phyloP scores from a whole-genome alignment of 2,797 vertebrate genomes.

The Fundulus diaphanus region DNA sequence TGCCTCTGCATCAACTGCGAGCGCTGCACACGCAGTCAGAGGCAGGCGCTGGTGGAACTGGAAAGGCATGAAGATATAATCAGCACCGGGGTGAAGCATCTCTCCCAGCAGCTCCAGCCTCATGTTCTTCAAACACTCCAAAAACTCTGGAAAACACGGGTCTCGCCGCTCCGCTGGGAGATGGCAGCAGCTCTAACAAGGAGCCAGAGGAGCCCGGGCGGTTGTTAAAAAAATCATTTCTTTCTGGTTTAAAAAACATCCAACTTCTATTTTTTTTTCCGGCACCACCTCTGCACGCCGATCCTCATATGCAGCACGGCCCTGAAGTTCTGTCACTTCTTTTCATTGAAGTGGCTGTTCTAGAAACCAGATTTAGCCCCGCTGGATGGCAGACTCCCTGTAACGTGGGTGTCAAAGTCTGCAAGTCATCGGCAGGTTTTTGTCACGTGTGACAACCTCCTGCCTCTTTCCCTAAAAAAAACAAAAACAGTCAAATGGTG shows the following conservation, averaged over 20 bases:
- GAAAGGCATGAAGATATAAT: conserved; percentile 50
- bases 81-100: conserved; percentile 33
- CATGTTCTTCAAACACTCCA: conserved; percentile 69
- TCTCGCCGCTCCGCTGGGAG: conserved; percentile 26
- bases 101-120: conserved; percentile 53
- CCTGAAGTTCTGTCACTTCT: neutral
- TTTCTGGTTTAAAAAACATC: conserved; percentile 9
- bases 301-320: neutral
- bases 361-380: neutral
- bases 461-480: conserved; percentile 26
- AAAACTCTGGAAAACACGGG: conserved; percentile 58
- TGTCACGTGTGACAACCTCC: conserved; percentile 25
- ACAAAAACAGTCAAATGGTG: conserved; percentile 18
- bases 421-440: conserved; percentile 20
- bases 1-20: conserved; percentile 11
- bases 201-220: conserved; percentile 35
- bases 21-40: conserved; percentile 18
- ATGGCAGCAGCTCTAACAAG: conserved; percentile 53
- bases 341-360: neutral
- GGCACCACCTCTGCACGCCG: neutral
- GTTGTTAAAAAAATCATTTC: conserved; percentile 21
- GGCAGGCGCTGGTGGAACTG: conserved; percentile 40
- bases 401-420: conserved; percentile 30
- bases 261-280: conserved; percentile 1
- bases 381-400: conserved; percentile 13